Evolutionary conservation across 2,888 invertebrate species (phyloP).

Genomic region (Perithous albicinctus): DNA sequence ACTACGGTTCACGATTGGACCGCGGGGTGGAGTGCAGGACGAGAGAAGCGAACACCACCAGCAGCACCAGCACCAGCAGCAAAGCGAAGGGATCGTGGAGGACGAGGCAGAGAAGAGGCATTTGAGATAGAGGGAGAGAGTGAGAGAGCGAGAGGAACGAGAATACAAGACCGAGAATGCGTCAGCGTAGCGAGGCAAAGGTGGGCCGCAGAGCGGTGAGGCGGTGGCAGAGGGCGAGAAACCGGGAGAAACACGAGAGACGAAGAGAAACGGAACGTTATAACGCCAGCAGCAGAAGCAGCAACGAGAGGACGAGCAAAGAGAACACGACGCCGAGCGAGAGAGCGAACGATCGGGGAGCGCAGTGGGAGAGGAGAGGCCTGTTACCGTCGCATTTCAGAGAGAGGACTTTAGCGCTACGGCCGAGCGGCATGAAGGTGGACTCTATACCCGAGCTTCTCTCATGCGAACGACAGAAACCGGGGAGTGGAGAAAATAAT

Average conservation of each 20-base stretch:
- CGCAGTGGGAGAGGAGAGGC: constrained; percentile 29
- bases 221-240: constrained; percentile 25
- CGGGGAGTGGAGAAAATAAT: neutral
- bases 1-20: constrained; percentile 79
- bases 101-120: constrained; percentile 32
- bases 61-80: constrained; percentile 16
- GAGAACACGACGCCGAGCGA: constrained; percentile 57
- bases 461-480: constrained; percentile 16
- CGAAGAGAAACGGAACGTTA: constrained; percentile 34
- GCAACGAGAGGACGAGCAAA: constrained; percentile 49
- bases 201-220: constrained; percentile 16
- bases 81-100: constrained; percentile 31
- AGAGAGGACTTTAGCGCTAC: constrained; percentile 59
- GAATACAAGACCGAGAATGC: constrained; percentile 29
- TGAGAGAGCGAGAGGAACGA: constrained; percentile 14
- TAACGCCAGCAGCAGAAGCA: constrained; percentile 47
- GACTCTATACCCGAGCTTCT: constrained; percentile 40
- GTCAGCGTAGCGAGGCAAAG: constrained; percentile 17
- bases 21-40: constrained; percentile 73
- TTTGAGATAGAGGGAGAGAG: constrained; percentile 28
- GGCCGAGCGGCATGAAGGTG: constrained; percentile 19
- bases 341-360: constrained; percentile 59
- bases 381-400: constrained; percentile 62
- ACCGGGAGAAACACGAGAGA: constrained; percentile 49
- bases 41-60: constrained; percentile 61